A percentile compares a stretch with the other conserved stretches of the same genome.
These are phyloP conservation scores for Heteropelma amictum DNA, from an alignment of 2,888 invertebrate species.

Conservation along the genomic window DNA sequence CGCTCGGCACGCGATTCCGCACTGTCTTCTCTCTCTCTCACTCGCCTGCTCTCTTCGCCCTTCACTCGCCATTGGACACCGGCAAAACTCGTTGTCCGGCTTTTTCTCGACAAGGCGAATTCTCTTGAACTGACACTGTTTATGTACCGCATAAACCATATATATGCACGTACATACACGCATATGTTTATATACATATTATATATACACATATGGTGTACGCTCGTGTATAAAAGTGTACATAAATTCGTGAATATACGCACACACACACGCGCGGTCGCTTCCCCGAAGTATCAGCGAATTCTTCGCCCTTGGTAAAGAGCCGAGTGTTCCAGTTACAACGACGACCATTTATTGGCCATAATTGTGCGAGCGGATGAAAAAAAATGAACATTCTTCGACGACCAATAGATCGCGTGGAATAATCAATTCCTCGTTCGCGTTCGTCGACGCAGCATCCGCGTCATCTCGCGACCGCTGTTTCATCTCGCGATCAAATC, in stretches of 20 bases:
- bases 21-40: constrained; percentile 17
- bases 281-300: constrained; percentile 48
- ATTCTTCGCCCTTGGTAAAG: constrained; percentile 43
- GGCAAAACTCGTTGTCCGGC: constrained; percentile 52
- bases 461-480: too few relatives aligned
- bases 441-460: background rate
- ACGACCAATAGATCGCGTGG: background rate
- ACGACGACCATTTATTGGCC: constrained; percentile 1
- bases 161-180: background rate
- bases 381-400: background rate
- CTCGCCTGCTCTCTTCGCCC: background rate
- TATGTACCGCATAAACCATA: background rate
- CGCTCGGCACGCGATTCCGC: constrained; percentile 50
- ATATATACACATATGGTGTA: too few relatives aligned
- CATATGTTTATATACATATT: background rate
- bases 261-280: background rate
- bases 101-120: constrained; percentile 43
- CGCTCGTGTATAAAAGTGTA: too few relatives aligned
- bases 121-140: constrained; percentile 26
- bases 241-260: too few relatives aligned
- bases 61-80: constrained; percentile 32
- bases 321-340: constrained; percentile 5
- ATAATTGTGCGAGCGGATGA: background rate
- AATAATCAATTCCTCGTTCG: too few relatives aligned
- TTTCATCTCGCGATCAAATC: too few relatives aligned